Percentiles rank a stretch among this genome's conserved stretches.
Conservation (phyloP, 1,140 invertebrate genomes). For the Chrysoperla carnea region DNA sequence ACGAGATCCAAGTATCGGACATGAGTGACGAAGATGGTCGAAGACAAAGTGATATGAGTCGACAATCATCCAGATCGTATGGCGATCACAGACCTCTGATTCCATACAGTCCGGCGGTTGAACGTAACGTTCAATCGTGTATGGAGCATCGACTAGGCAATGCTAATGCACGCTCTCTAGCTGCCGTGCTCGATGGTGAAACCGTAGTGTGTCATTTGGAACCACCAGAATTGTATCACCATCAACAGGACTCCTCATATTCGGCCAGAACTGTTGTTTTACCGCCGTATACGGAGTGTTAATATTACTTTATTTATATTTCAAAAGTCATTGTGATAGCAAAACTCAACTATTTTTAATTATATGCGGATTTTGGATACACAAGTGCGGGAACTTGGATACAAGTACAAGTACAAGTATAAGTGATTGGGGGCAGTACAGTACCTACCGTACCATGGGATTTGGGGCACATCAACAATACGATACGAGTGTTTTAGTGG, state of each 20-base stretch:
- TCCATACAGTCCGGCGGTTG: slow-evolving; percentile 22
- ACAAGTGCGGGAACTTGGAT: too few relatives aligned
- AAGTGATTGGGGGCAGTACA: too few relatives aligned
- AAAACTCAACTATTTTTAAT: too few relatives aligned
- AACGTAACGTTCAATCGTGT: slow-evolving; percentile 12
- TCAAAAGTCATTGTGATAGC: background rate
- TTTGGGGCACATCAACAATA: too few relatives aligned
- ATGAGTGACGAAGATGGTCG: slow-evolving; percentile 60
- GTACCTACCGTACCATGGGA: too few relatives aligned
- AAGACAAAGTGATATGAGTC: slow-evolving; percentile 55
- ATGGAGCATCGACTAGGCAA: slow-evolving; percentile 18
- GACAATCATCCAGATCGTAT: slow-evolving; percentile 60
- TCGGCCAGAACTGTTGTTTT: slow-evolving; percentile 18
- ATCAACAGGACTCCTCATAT: slow-evolving; percentile 15
- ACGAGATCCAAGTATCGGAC: slow-evolving; percentile 49
- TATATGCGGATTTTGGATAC: too few relatives aligned
- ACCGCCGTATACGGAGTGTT: slow-evolving; percentile 23
- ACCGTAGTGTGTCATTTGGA: slow-evolving; percentile 68
- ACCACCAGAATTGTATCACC: slow-evolving; percentile 28
- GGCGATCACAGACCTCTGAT: slow-evolving; percentile 57
- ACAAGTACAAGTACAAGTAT: too few relatives aligned
- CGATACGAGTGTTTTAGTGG: too few relatives aligned
- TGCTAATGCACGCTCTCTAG: slow-evolving; percentile 42
- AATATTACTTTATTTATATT: slow-evolving; percentile 1
- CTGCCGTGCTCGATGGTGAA: slow-evolving; percentile 63